Percentiles rank a stretch among this genome's conserved stretches.
phyloP scores from a whole-genome alignment of 2,113 vertebrate species.

The Garra rufa region DNA sequence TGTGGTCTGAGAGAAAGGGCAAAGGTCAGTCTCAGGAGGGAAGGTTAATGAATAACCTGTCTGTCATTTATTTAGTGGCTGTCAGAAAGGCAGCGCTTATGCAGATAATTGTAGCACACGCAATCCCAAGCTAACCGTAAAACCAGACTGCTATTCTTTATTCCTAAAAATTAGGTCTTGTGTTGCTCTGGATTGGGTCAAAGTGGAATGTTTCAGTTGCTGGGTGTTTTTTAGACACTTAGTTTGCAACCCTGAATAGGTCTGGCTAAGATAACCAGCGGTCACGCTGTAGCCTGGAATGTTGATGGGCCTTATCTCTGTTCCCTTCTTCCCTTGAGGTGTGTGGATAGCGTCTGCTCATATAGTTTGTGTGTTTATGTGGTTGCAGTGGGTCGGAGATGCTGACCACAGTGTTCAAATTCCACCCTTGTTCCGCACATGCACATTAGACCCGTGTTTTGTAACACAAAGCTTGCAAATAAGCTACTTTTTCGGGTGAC shows the following conservation, averaged over 20 bases:
- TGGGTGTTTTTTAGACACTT: constrained; percentile 21
- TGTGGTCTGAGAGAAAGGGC: constrained; percentile 14
- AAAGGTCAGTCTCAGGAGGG: constrained; percentile 39
- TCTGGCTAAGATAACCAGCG: constrained; percentile 39
- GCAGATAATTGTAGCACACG: background rate
- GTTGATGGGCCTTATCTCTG: constrained; percentile 61
- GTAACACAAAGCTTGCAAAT: background rate
- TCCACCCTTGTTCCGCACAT: constrained; percentile 14
- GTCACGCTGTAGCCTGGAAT: constrained; percentile 54
- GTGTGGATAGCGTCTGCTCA: constrained; percentile 39
- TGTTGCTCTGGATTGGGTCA: background rate
- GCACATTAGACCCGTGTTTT: constrained; percentile 2
- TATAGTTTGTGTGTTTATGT: constrained; percentile 17
- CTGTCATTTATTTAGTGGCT: constrained; percentile 33
- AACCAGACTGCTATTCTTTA: background rate
- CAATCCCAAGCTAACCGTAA: background rate
- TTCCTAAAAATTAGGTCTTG: background rate
- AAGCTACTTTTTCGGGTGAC: background rate
- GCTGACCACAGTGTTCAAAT: constrained; percentile 39
- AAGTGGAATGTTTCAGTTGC: background rate
- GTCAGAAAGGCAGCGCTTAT: background rate
- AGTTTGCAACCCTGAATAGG: constrained; percentile 28
- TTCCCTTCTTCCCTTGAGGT: constrained; percentile 49
- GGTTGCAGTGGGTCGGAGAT: constrained; percentile 1
- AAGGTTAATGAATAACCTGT: constrained; percentile 43